These are phyloP conservation scores for Sinocyclocheilus grahami DNA, from an alignment of 2,113 vertebrate species.

Conservation along the genomic window DNA sequence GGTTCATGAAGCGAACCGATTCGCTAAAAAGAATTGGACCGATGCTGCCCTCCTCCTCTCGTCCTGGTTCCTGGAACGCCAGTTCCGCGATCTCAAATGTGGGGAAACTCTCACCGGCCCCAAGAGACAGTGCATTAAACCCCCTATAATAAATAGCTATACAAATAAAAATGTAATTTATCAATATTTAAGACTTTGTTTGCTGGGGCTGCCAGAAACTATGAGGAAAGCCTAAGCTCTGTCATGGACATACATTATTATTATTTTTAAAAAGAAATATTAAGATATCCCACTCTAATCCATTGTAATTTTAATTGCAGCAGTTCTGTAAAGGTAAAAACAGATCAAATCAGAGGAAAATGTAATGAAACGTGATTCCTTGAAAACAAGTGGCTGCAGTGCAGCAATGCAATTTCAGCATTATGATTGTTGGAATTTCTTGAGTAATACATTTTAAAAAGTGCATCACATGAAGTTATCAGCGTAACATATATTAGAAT, in stretches of 20 bases:
- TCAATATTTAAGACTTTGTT: not conserved
- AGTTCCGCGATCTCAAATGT: slow-evolving; percentile 71
- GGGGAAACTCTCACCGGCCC: slow-evolving; percentile 71
- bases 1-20: not conserved
- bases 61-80: slow-evolving; percentile 60
- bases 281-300: not conserved
- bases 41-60: slow-evolving; percentile 13
- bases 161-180: not conserved
- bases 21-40: not conserved
- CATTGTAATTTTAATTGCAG: slow-evolving; percentile 16
- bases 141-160: slow-evolving; percentile 34
- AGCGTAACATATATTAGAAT: not conserved
- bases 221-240: not conserved
- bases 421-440: not conserved
- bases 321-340: slow-evolving; percentile 11
- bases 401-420: not conserved
- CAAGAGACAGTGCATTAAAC: slow-evolving; percentile 19
- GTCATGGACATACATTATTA: not conserved
- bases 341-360: slow-evolving; percentile 30
- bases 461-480: not conserved
- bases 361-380: slow-evolving; percentile 18
- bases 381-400: not conserved
- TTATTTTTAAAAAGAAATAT: not conserved
- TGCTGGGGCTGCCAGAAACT: not conserved
- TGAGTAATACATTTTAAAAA: not conserved